Evolutionary conservation across 2,797 vertebrate species (phyloP), one percentile per base, ranked within the genome.

Genomic region (Steatocranus sp.): DNA sequence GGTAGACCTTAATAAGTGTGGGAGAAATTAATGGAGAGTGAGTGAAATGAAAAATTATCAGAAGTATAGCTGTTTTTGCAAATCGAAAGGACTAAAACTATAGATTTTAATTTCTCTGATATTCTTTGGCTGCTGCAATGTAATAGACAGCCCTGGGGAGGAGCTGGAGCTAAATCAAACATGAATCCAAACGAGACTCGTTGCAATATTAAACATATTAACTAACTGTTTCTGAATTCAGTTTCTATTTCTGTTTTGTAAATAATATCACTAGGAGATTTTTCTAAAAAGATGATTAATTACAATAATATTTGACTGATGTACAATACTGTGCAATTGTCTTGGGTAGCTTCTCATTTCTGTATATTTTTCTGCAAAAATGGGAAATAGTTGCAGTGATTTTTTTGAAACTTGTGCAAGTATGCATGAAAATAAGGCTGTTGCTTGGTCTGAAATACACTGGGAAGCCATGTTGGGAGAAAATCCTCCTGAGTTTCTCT

Each of bases 261-360:
- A 10, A 10, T 43, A 68, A 43, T 43, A 43, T 3, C 5, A 25
- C 63, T 14, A 3, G 32, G 7, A 20, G 0, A 63, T 20, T 36
- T 63, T 36, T 63, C 3, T 43, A 25, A 41, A 68, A 68, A 68
- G 5, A 41, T 17, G 1, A 68, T 0, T 63, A 20, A 38, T 20
- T 36, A 20, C 32, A 41, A 25, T 25, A 43, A 15, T 68, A 25
- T 63, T 36, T 63, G 58, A 36, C 8, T 43, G 63, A 43, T 43
- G 36, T 25, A 68, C 14, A 43, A 36, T 41, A 43, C 63, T 25
- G 36, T 46, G 9, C 63, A 68, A 27, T 15, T 10, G 20, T 17
- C 63, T 43, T 68, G 4, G 23, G 38, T 25, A 43, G 15, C 9
- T 43, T 38, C 23, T 70, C 14, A 46, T 70, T 43, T 27, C 5